Conservation (phyloP, 92 coral and sea anemone species). For the Blastomussa wellsi region DNA sequence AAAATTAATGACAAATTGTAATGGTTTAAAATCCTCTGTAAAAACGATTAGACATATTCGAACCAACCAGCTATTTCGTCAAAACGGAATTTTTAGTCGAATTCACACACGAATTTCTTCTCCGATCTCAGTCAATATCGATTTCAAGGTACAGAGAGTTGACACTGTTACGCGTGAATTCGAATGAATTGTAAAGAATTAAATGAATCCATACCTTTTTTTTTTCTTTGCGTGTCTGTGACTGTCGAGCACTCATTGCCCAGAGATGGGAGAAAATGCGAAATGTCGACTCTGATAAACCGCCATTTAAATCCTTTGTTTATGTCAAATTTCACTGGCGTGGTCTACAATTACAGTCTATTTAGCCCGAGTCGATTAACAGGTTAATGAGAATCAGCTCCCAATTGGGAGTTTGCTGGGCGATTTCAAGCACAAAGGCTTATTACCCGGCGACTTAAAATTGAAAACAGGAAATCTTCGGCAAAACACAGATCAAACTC, state of each 20-base stretch:
- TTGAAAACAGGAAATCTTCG: not conserved
- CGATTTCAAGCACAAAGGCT: not conserved
- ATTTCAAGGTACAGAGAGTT: not conserved
- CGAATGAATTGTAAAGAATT: not conserved
- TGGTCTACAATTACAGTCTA: not conserved
- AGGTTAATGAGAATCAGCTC: not conserved
- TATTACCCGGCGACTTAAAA: not conserved
- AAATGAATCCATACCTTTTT: not conserved
- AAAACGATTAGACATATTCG: too few relatives aligned
- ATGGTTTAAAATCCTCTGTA: not conserved
- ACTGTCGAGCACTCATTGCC: too few relatives aligned
- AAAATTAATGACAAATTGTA: not conserved
- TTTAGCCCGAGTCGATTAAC: not conserved
- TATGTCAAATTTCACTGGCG: not conserved
- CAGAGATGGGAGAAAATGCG: not conserved
- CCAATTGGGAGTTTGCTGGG: not conserved
- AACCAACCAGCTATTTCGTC: not conserved
- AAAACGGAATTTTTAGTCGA: not conserved
- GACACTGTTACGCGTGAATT: not conserved
- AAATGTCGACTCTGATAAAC: not conserved
- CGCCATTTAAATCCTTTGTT: not conserved
- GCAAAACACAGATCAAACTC: not conserved
- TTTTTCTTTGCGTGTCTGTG: too few relatives aligned
- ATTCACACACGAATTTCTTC: not conserved
- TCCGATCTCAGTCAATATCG: not conserved